Evolutionary conservation across 2,113 vertebrate genomes (phyloP).

Genomic region (Rana temporaria): DNA sequence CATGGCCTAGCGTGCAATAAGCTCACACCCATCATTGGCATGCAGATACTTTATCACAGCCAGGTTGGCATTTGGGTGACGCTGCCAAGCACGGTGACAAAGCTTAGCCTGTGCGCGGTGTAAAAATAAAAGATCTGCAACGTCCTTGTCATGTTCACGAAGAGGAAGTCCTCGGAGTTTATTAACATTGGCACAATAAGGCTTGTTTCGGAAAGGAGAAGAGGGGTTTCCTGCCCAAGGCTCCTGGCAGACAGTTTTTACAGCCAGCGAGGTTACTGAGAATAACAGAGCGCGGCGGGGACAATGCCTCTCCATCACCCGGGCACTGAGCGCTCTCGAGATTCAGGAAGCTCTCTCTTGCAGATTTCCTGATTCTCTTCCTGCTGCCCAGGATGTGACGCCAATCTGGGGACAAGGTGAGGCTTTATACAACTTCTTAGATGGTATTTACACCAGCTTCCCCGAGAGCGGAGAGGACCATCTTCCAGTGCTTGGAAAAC

Average conservation of each 20-base stretch:
- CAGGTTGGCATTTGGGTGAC: too few relatives aligned
- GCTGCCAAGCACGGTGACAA: too few relatives aligned
- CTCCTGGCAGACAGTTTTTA: background rate
- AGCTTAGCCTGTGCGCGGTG: background rate
- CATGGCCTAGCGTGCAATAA: too few relatives aligned
- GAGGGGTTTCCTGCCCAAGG: background rate
- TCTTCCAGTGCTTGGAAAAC: background rate
- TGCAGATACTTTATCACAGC: too few relatives aligned
- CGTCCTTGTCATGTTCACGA: background rate
- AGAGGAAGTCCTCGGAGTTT: background rate
- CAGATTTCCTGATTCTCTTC: conserved; percentile 54
- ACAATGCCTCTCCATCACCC: background rate
- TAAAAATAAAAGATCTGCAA: conserved; percentile 7
- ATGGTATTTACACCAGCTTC: background rate
- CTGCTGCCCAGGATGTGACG: conserved; percentile 52
- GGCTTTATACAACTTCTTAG: conserved; percentile 22
- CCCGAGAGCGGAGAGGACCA: background rate
- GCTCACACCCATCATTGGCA: too few relatives aligned
- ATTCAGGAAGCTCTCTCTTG: conserved; percentile 45
- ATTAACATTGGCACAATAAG: background rate
- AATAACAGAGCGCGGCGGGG: background rate
- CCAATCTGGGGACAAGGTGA: conserved; percentile 46
- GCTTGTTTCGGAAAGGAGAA: conserved; percentile 6
- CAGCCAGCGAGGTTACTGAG: background rate
- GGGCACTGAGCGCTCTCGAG: background rate